phyloP scores from a whole-genome alignment of 2,113 vertebrate species.

The Nannobrachium achirus region DNA sequence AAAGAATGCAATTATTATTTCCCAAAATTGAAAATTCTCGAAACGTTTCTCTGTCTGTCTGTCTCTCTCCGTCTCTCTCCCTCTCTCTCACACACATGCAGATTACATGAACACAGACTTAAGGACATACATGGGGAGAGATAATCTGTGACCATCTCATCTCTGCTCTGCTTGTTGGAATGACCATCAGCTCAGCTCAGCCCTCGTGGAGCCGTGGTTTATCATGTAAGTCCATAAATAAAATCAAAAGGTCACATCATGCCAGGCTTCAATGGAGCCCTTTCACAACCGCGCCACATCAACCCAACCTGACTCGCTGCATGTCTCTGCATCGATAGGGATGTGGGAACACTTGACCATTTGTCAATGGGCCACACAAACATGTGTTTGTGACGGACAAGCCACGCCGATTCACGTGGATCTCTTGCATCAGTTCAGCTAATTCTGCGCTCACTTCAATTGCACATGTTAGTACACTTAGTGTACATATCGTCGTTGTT shows the following conservation, averaged over 20 bases:
- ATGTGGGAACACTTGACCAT: constrained; percentile 19
- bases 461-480: no score
- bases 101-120: not conserved
- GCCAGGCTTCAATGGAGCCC: constrained; percentile 41
- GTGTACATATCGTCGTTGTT: no score
- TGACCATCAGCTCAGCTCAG: constrained; percentile 29
- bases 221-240: constrained; percentile 52
- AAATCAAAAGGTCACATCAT: constrained; percentile 51
- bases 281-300: constrained; percentile 37
- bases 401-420: constrained; percentile 16
- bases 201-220: constrained; percentile 48
- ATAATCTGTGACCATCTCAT: not conserved
- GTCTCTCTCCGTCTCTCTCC: not conserved
- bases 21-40: not conserved
- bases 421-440: constrained; percentile 12
- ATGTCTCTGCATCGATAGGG: constrained; percentile 10
- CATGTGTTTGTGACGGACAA: constrained; percentile 25
- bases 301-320: constrained; percentile 46
- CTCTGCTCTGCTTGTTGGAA: constrained; percentile 21
- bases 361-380: constrained; percentile 51
- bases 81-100: not conserved
- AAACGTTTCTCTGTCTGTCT: not conserved
- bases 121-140: not conserved
- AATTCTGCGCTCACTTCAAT: constrained; percentile 7
- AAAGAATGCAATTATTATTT: no score